phyloP scores from a whole-genome alignment of 2,797 vertebrate genomes.

The Acrocephalus scirpaceus region DNA sequence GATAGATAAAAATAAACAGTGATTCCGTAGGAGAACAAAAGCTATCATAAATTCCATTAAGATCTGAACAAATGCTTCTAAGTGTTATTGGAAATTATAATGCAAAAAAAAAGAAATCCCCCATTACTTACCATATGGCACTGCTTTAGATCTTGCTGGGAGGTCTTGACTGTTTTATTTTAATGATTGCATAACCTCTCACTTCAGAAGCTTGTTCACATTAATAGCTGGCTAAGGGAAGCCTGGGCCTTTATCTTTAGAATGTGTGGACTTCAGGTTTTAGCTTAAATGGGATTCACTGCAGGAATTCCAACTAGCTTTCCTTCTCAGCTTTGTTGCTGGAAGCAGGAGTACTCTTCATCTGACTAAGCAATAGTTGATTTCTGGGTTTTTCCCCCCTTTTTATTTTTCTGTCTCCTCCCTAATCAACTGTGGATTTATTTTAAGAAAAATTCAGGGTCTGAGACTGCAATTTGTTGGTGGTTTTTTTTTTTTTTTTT shows the following conservation, averaged over 20 bases:
- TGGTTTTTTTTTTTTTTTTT: background rate
- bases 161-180: background rate
- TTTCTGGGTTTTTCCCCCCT: accelerated
- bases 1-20: background rate
- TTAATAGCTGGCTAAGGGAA: background rate
- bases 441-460: background rate
- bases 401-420: background rate
- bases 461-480: background rate
- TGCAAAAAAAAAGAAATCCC: background rate
- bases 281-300: background rate
- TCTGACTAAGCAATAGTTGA: background rate
- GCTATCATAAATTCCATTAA: background rate
- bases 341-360: background rate
- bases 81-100: background rate
- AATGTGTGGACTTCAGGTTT: background rate
- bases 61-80: background rate
- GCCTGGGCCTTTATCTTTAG: background rate
- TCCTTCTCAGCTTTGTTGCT: background rate
- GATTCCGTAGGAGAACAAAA: background rate
- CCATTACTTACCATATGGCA: background rate
- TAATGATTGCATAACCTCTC: background rate
- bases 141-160: constrained; percentile 23
- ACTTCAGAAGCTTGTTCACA: background rate
- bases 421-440: background rate
- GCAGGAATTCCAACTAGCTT: background rate